Percentiles rank a stretch among this genome's conserved stretches.
phyloP scores from a whole-genome alignment of 2,888 invertebrate genomes.

The Diaphora mendica region DNA sequence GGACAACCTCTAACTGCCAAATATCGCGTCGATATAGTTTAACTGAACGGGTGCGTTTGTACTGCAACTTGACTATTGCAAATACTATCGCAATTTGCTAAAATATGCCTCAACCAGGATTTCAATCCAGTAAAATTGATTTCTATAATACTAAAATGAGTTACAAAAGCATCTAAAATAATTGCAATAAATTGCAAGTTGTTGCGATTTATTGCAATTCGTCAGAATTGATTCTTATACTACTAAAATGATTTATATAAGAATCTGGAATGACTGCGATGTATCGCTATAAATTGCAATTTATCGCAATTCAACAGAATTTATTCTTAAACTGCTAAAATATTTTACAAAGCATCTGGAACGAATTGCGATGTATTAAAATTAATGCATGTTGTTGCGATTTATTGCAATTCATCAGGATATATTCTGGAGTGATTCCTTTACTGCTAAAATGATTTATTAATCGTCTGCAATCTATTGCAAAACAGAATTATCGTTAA shows the following conservation, averaged over 20 bases:
- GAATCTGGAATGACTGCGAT: not conserved
- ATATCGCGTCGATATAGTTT: conserved; percentile 26
- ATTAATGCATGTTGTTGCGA: no score
- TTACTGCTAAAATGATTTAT: no score
- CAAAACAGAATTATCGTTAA: not conserved
- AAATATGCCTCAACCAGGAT: not conserved
- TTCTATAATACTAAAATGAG: not conserved
- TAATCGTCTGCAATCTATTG: not conserved
- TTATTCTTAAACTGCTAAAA: no score
- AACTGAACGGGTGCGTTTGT: conserved; percentile 14
- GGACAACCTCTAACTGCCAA: conserved; percentile 39
- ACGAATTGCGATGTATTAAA: no score
- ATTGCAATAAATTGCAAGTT: not conserved
- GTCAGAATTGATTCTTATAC: not conserved
- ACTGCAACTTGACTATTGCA: conserved; percentile 16
- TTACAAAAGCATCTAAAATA: not conserved
- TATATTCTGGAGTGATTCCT: no score
- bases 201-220: no score
- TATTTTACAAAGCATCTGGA: no score
- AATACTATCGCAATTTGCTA: not conserved
- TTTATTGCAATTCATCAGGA: no score
- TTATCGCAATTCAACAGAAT: no score
- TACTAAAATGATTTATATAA: not conserved
- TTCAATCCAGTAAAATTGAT: not conserved
- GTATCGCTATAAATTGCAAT: no score